phyloP scores from a whole-genome alignment of 2,797 vertebrate genomes.

The Borostomias antarcticus region DNA sequence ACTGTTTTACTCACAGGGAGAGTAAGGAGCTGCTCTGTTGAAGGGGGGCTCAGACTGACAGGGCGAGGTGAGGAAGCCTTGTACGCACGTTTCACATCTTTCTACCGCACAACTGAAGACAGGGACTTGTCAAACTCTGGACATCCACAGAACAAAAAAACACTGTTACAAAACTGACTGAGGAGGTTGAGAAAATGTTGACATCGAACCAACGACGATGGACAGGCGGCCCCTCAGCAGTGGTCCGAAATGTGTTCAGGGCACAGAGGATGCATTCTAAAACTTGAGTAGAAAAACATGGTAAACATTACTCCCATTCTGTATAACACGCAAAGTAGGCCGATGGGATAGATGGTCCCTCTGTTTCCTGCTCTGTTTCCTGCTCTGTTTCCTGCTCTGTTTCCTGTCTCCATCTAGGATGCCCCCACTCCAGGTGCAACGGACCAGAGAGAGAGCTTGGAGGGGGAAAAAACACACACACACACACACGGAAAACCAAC shows the following conservation, averaged over 20 bases:
- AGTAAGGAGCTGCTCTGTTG: background rate
- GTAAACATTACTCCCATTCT: slow-evolving; percentile 64
- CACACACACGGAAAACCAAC: slow-evolving; percentile 65
- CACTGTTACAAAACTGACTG: slow-evolving; percentile 44
- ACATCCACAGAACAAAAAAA: slow-evolving; percentile 45
- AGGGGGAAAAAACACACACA: slow-evolving; percentile 47
- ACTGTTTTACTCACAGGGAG: slow-evolving; percentile 46
- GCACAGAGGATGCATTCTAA: slow-evolving; percentile 56
- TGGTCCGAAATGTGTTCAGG: slow-evolving; percentile 34
- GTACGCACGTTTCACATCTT: slow-evolving; percentile 66
- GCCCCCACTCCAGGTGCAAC: slow-evolving; percentile 58
- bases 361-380: slow-evolving; percentile 46
- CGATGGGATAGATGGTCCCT: slow-evolving; percentile 31
- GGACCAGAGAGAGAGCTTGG: slow-evolving; percentile 53
- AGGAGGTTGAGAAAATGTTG: slow-evolving; percentile 51
- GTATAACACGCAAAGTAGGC: slow-evolving; percentile 52
- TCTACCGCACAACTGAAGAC: slow-evolving; percentile 67
- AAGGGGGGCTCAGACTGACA: slow-evolving; percentile 50
- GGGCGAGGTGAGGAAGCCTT: slow-evolving; percentile 60
- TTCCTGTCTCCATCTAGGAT: slow-evolving; percentile 58
- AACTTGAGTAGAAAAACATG: slow-evolving; percentile 40
- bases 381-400: slow-evolving; percentile 52
- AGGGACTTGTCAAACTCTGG: slow-evolving; percentile 59
- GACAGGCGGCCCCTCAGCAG: slow-evolving; percentile 25
- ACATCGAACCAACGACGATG: slow-evolving; percentile 31